Evolutionary conservation across 2,113 vertebrate genomes (phyloP).

Genomic region (Puffinus mauretanicus): DNA sequence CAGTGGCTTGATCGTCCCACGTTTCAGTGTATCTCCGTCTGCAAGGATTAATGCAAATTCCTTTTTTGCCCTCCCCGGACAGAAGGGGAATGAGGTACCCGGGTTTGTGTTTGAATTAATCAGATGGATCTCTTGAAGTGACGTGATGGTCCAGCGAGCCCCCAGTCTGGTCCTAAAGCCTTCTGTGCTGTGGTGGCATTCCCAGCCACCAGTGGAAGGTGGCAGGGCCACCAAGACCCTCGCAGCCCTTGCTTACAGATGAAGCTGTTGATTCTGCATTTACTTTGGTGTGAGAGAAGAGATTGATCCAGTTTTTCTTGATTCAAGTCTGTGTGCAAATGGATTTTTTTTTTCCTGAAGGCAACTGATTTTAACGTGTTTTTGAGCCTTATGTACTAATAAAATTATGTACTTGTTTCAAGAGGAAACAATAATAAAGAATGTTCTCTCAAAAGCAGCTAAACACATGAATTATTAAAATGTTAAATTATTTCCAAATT

Average conservation of each 20-base stretch:
- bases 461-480: slow-evolving; percentile 26
- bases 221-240: background rate
- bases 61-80: background rate
- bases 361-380: background rate
- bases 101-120: background rate
- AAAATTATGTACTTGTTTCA: background rate
- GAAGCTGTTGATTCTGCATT: background rate
- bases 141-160: accelerated
- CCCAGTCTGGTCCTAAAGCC: background rate
- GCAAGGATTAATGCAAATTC: background rate
- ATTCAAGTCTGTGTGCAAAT: background rate
- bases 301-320: background rate
- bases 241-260: accelerated
- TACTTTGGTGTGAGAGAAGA: background rate
- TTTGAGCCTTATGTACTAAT: background rate
- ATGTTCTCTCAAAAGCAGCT: background rate
- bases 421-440: background rate
- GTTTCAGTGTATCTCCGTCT: background rate
- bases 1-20: too few relatives aligned
- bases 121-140: background rate
- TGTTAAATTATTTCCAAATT: slow-evolving; percentile 42
- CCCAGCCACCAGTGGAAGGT: background rate
- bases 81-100: background rate
- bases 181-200: background rate
- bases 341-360: background rate